These are phyloP conservation scores for Myodes glareolus DNA, from an alignment of 2,113 vertebrate genomes.

Conservation along the genomic window DNA sequence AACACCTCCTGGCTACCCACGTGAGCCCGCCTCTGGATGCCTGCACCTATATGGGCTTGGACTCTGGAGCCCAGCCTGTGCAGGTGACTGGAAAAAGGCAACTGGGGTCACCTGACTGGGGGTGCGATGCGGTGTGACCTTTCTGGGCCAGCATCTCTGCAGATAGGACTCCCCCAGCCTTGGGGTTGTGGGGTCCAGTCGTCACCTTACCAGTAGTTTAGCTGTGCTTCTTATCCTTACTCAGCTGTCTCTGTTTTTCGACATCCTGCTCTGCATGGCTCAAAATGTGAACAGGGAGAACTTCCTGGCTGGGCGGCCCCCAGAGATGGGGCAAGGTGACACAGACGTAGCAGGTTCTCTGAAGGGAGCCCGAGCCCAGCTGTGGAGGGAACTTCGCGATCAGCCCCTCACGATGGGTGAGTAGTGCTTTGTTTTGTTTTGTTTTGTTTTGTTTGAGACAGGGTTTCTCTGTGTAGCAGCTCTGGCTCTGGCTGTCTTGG, in stretches of 20 bases:
- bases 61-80: slow-evolving; percentile 93
- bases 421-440: background rate
- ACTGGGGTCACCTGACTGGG: background rate
- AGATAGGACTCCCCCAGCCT: background rate
- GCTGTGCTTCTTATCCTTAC: background rate
- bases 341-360: slow-evolving; percentile 69
- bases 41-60: slow-evolving; percentile 97
- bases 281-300: slow-evolving; percentile 84
- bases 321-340: slow-evolving; percentile 72
- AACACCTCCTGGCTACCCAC: slow-evolving; percentile 93
- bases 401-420: slow-evolving; percentile 90
- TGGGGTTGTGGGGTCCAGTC: background rate
- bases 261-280: slow-evolving; percentile 94
- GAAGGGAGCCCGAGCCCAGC: slow-evolving; percentile 86
- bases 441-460: background rate
- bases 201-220: background rate
- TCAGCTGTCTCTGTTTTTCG: slow-evolving; percentile 96
- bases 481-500: background rate
- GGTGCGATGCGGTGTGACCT: background rate
- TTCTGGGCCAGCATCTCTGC: background rate
- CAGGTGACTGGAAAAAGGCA: slow-evolving; percentile 86
- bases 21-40: slow-evolving; percentile 93
- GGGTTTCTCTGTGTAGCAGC: background rate
- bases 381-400: slow-evolving; percentile 91
- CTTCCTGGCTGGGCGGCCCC: slow-evolving; percentile 86